Evolutionary conservation across 2,888 invertebrate species (phyloP).

Genomic region (Stenolophus ochropezus): DNA sequence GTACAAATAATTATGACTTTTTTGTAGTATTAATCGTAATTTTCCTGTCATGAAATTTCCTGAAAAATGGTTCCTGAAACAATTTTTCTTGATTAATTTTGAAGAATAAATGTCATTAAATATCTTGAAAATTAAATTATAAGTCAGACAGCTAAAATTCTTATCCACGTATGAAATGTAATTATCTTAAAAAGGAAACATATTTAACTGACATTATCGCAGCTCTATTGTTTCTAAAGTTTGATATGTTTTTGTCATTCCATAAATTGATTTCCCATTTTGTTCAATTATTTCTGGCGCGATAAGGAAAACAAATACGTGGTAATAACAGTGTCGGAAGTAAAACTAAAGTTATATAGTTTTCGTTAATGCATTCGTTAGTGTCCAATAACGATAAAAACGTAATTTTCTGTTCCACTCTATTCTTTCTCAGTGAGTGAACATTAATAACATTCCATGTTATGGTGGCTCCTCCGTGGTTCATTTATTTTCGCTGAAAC

Average conservation of each 20-base stretch:
- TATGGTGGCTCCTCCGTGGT: constrained; percentile 23
- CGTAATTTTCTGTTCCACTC: not conserved
- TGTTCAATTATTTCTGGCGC: not conserved
- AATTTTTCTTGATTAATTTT: too few species aligned
- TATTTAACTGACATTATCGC: not conserved
- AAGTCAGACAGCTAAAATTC: too few species aligned
- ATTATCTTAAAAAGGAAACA: too few species aligned
- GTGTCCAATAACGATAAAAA: constrained; percentile 8
- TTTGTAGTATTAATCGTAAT: too few species aligned
- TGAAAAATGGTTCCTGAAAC: too few species aligned
- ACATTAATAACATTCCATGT: constrained; percentile 30
- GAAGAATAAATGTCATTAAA: too few species aligned
- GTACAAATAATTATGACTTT: too few species aligned
- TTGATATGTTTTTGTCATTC: not conserved
- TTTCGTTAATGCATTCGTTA: constrained; percentile 32
- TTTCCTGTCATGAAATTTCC: too few species aligned
- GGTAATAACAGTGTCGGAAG: not conserved
- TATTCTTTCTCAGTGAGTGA: constrained; percentile 16
- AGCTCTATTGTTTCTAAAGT: not conserved
- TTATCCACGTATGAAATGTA: too few species aligned
- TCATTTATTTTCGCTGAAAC: constrained; percentile 55
- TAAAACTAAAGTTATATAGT: not conserved
- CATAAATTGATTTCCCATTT: not conserved
- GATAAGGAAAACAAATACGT: not conserved
- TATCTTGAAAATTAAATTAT: too few species aligned